A percentile compares a stretch with the other conserved stretches of the same genome.
Evolutionary conservation across 2,113 vertebrate species (phyloP).

Genomic region (Antechinus flavipes): DNA sequence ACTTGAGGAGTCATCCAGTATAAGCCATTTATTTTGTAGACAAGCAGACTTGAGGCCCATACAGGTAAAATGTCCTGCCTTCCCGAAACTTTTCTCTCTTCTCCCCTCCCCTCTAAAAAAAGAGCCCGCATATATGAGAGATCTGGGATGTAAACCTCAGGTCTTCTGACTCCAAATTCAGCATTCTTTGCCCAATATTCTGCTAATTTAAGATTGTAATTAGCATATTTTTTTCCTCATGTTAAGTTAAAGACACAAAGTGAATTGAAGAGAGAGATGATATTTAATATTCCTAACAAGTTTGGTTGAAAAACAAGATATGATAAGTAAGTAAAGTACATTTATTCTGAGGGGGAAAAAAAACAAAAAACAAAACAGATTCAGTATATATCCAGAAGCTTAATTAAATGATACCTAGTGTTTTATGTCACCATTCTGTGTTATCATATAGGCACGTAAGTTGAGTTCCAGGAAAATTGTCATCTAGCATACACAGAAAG

Average conservation of each 20-base stretch:
- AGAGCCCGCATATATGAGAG: constrained; percentile 16
- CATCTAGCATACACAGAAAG: constrained; percentile 57
- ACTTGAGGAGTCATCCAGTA: not conserved
- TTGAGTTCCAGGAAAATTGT: constrained; percentile 51
- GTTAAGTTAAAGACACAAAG: constrained; percentile 37
- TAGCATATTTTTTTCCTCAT: constrained; percentile 9
- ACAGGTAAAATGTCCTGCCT: not conserved
- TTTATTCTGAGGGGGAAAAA: constrained; percentile 4
- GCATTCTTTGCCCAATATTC: not conserved
- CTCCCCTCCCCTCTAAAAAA: not conserved
- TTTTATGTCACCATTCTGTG: constrained; percentile 41
- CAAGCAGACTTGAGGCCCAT: not conserved
- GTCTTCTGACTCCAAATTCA: not conserved
- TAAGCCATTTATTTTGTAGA: not conserved
- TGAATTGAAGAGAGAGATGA: constrained; percentile 50
- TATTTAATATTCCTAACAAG: constrained; percentile 24
- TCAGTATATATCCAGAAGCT: constrained; percentile 12
- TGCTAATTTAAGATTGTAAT: not conserved
- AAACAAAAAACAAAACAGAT: not conserved
- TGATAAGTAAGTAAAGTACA: constrained; percentile 31
- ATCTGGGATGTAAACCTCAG: not conserved
- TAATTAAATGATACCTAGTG: constrained; percentile 29
- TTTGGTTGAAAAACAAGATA: constrained; percentile 44
- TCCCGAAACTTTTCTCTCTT: too few species aligned
- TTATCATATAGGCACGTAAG: constrained; percentile 27